Conservation (phyloP, 2,113 vertebrate genomes). For the Zosterops hypoxanthus region DNA sequence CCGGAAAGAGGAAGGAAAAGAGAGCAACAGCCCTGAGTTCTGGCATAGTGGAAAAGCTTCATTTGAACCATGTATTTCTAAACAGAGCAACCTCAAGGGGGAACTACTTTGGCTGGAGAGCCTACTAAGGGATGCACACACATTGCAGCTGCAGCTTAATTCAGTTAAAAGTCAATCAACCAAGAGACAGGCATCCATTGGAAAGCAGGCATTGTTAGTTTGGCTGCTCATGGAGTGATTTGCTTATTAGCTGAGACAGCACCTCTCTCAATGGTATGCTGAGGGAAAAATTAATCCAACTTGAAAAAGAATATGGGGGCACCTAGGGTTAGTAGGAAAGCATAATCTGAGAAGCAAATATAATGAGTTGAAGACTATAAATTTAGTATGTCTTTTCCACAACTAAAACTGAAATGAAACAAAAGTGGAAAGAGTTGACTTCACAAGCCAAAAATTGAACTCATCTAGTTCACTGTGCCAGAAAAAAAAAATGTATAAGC, state of each 20-base stretch:
- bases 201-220: neutral
- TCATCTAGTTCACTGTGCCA: neutral
- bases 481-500: neutral
- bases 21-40: neutral
- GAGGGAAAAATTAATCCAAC: neutral
- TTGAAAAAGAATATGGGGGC: neutral
- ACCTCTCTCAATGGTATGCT: neutral
- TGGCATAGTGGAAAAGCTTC: neutral
- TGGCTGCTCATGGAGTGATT: neutral
- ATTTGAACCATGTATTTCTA: neutral
- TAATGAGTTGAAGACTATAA: neutral
- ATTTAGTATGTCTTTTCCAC: neutral
- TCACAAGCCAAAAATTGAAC: neutral
- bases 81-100: neutral
- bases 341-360: neutral
- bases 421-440: neutral
- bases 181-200: neutral
- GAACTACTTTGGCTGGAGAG: neutral
- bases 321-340: neutral
- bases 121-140: neutral
- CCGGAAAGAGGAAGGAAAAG: neutral
- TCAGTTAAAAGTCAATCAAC: neutral
- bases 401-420: neutral
- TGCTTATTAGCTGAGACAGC: conserved; percentile 6
- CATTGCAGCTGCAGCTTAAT: neutral